Base-by-base conservation (phyloP, 2,888 invertebrate genomes). In the Sturmia bella region DNA sequence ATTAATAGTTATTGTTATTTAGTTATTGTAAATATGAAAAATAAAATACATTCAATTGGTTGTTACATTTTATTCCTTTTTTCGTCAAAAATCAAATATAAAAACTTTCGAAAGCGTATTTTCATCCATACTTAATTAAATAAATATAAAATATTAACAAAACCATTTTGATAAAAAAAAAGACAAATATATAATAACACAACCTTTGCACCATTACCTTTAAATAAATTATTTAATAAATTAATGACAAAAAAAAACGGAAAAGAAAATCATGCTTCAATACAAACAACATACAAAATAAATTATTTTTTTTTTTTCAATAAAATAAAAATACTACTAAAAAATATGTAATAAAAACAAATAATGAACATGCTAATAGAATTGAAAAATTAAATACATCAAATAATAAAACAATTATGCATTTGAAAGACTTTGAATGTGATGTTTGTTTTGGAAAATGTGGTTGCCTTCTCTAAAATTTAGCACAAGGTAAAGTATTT, bases 291-390 rank as follows among this genome's bases (percentile, higher is more conserved):
- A 43, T 52, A 61, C 52, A 37, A 48, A 56, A 21, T 63, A 21
- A 57, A 56, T 73, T 3, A 70, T 13, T 11, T 66, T 81, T 73
- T n/a, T n/a, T 69, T 72, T 69, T 76, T 80, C 54, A 72, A 27
- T 57, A 77, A 68, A 80, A 80, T 39, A 63, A 72, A 69, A 68
- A 54, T 52, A 69, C 64, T 64, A 74, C 52, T 64, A 59, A 72
- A 73, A 68, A 45, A 52, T 61, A 72, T 74, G 56, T 72, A 74
- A 48, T 70, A 76, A 76, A 69, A 76, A 37, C 11, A 76, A 68
- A 68, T 63, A 43, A 66, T n/a, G 66, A 73, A 74, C 61, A 89
- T 88, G 89, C 89, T 88, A 89, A 87, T 88, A 88, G 89, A 88
- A 88, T 88, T 88, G 88, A 88, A 88, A 86, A 76, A 84, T 85